Percentiles rank a stretch among this genome's conserved stretches.
These are phyloP conservation scores for Carposina sasakii DNA, from an alignment of 1,140 invertebrate species.

Conservation along the genomic window DNA sequence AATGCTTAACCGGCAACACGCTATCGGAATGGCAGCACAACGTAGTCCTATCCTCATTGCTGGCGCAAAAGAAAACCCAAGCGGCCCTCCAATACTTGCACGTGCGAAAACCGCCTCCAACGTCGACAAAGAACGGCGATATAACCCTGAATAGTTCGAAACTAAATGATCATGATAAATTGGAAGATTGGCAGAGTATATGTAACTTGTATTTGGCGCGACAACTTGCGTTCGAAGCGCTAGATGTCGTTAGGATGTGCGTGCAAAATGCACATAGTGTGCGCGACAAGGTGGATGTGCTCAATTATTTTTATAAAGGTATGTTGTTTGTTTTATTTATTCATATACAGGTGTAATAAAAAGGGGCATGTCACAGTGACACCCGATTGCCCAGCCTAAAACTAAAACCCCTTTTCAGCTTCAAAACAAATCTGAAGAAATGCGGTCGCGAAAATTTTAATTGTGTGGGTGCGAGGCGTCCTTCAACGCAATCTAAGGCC, in stretches of 20 bases:
- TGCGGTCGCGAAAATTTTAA: too few species aligned
- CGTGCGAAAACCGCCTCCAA: slow-evolving; percentile 30
- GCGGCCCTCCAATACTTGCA: slow-evolving; percentile 47
- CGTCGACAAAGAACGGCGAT: slow-evolving; percentile 15
- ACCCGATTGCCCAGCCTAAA: too few species aligned
- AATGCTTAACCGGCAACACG: slow-evolving; percentile 55
- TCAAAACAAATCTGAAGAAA: too few species aligned
- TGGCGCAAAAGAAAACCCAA: slow-evolving; percentile 60
- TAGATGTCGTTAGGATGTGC: slow-evolving; percentile 58
- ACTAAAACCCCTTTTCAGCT: too few species aligned
- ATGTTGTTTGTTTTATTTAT: slow-evolving; percentile 20
- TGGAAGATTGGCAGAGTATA: slow-evolving; percentile 61
- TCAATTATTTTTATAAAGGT: slow-evolving; percentile 65
- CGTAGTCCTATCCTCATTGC: slow-evolving; percentile 55
- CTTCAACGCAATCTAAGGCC: too few species aligned
- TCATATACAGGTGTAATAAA: too few species aligned
- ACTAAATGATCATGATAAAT: slow-evolving; percentile 43
- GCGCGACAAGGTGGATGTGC: slow-evolving; percentile 39
- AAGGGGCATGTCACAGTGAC: too few species aligned
- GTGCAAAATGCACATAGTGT: slow-evolving; percentile 31
- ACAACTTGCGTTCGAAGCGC: slow-evolving; percentile 56
- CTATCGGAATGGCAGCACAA: slow-evolving; percentile 70
- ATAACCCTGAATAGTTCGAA: slow-evolving; percentile 2
- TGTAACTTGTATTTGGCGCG: slow-evolving; percentile 60
- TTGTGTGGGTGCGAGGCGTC: too few species aligned